phyloP scores from a whole-genome alignment of 1,140 invertebrate species.

The Pseudoatta argentina region DNA sequence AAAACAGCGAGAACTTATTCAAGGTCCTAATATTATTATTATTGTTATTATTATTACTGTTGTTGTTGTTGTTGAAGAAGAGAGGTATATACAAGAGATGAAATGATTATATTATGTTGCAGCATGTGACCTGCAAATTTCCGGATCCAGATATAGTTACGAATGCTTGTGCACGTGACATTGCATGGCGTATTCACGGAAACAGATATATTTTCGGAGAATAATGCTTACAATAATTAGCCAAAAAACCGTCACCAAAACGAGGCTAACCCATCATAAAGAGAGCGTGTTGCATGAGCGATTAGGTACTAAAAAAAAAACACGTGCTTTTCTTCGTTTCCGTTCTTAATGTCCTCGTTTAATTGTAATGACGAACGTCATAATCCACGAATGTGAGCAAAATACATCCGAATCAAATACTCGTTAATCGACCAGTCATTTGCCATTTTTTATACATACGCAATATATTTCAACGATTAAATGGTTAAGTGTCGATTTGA shows the following conservation, averaged over 20 bases:
- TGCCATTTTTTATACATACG: background rate
- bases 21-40: too few relatives aligned
- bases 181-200: slow-evolving; percentile 11
- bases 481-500: background rate
- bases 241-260: slow-evolving; percentile 64
- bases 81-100: too few relatives aligned
- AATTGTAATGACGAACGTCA: background rate
- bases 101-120: too few relatives aligned
- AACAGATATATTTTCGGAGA: slow-evolving; percentile 49
- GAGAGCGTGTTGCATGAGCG: slow-evolving; percentile 15
- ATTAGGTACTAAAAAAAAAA: background rate
- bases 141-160: background rate
- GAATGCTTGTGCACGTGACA: slow-evolving; percentile 14
- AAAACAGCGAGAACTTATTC: too few relatives aligned
- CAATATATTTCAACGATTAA: background rate
- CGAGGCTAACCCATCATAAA: slow-evolving; percentile 35
- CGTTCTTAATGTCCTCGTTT: background rate
- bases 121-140: slow-evolving; percentile 30
- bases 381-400: background rate
- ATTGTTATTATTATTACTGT: too few relatives aligned
- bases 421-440: background rate
- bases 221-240: slow-evolving; percentile 47
- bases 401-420: background rate
- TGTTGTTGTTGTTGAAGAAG: too few relatives aligned
- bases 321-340: background rate